These are phyloP conservation scores for Paedocypris sp. DNA, from an alignment of 2,113 vertebrate genomes.

Conservation along the genomic window DNA sequence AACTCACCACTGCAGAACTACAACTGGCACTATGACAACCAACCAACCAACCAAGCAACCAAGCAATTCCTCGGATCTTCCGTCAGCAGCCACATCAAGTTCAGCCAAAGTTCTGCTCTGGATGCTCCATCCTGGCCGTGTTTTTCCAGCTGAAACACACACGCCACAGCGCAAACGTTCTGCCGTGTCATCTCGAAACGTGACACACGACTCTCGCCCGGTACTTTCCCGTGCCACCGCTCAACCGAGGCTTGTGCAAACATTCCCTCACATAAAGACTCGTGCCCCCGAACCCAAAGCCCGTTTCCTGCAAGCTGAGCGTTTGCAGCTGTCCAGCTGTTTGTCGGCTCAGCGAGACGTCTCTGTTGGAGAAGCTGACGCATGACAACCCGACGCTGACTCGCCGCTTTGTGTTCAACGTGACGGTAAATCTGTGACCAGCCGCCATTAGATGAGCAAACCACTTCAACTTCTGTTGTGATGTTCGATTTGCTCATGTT, in stretches of 20 bases:
- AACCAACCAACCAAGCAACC: no score
- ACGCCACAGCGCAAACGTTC: neutral
- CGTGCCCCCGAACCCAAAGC: slow-evolving; percentile 25
- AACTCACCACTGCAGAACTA: no score
- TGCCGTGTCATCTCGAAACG: neutral
- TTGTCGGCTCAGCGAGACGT: slow-evolving; percentile 27
- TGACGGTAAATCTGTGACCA: no score
- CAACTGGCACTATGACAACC: no score
- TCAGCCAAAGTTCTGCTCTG: neutral
- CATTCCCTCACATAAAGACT: slow-evolving; percentile 17
- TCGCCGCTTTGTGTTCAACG: no score
- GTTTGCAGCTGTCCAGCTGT: slow-evolving; percentile 29
- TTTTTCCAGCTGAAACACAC: slow-evolving; percentile 8
- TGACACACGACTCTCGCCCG: neutral
- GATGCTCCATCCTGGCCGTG: neutral
- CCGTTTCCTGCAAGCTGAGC: slow-evolving; percentile 31
- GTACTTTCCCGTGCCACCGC: neutral
- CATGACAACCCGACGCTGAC: slow-evolving; percentile 36
- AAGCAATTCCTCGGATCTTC: neutral
- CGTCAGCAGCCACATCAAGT: neutral
- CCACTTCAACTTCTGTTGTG: no score
- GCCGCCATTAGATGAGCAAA: no score
- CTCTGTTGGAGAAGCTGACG: slow-evolving; percentile 29
- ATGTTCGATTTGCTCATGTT: no score
- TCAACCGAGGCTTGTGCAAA: slow-evolving; percentile 14